Base-by-base conservation (phyloP, 2,113 vertebrate species). In the Notechis scutatus region DNA sequence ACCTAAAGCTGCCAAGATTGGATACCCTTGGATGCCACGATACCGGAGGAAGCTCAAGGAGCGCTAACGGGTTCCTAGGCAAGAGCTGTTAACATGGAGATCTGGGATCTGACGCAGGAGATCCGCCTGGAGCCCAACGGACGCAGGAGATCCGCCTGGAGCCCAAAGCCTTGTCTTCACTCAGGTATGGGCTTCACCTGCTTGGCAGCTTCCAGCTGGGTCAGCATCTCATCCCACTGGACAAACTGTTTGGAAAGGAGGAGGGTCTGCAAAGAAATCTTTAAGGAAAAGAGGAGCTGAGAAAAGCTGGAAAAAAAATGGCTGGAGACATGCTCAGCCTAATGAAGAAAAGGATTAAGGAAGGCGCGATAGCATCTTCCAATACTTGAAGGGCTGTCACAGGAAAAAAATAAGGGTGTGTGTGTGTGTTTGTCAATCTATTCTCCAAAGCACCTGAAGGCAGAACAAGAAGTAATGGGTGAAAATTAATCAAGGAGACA, bases 171-270 rank as follows among this genome's bases (percentile, higher is more conserved):
- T 1, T 7, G 5, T 34, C 52, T 56, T 98, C 95, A 98, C 57
- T 98, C 98, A 2, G 96, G 92, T 5, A 20, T 91, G 2, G 97
- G 97, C 93, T 98, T 98, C 0, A 91, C 95, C 81, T 97, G 96
- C 94, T 96, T 98, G 64, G 97, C 97, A 0, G 94, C 97, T 96
- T 99, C 99, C 94, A 99, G 95, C 20, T 96, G 97, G 5, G 97
- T 97, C 56, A 99, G 97, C 26, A 97, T 97, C 94, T 99, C 99
- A 89, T 99, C 98, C 99, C 99, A 99, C 90, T 99, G 99, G 57
- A 99, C 98, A 92, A 99, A 99, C 93, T 99, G 99, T 97, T 99
- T 99, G 50, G 99, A 99, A 39, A 99, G 98, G 94, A 99, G 98
- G 95, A 99, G 96, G 90, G 98, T 99, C 99, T 99, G 97, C 21